phyloP scores from a whole-genome alignment of 2,888 invertebrate genomes.

The Timandra comae region DNA sequence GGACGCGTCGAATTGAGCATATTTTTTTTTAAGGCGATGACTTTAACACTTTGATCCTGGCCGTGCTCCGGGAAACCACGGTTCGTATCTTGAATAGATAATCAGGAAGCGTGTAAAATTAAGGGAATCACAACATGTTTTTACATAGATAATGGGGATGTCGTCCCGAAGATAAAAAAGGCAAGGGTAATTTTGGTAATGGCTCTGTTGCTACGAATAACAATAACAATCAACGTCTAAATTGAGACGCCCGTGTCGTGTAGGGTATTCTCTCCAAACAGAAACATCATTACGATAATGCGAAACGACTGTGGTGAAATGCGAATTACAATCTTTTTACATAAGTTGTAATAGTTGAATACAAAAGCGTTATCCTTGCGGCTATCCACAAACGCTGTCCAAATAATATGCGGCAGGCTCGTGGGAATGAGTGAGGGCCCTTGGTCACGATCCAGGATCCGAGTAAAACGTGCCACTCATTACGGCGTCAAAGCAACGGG shows the following conservation, averaged over 20 bases:
- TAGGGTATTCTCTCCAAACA: too few species aligned
- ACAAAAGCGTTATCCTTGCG: constrained; percentile 27
- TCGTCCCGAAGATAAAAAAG: too few species aligned
- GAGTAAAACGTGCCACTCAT: constrained; percentile 42
- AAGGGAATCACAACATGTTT: constrained; percentile 5
- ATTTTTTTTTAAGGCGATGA: constrained; percentile 32
- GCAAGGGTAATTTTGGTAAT: too few species aligned
- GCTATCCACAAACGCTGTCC: constrained; percentile 31
- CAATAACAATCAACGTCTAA: too few species aligned
- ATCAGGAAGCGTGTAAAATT: constrained; percentile 29
- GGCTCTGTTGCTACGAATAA: too few species aligned
- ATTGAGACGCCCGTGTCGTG: too few species aligned
- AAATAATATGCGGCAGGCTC: constrained; percentile 30
- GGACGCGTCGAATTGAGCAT: constrained; percentile 45
- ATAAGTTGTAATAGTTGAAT: constrained; percentile 27
- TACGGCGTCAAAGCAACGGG: constrained; percentile 31
- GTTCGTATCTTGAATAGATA: constrained; percentile 45
- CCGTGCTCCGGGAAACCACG: constrained; percentile 41
- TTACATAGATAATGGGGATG: background rate
- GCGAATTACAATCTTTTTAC: constrained; percentile 31
- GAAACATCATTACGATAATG: constrained; percentile 25
- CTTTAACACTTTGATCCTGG: constrained; percentile 44
- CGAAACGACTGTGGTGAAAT: constrained; percentile 28
- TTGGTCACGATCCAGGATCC: constrained; percentile 41
- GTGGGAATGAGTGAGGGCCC: constrained; percentile 39